Evolutionary conservation across 2,113 vertebrate genomes (phyloP), one percentile per base, ranked within the genome.

Genomic region (Tachuris rubrigastra): DNA sequence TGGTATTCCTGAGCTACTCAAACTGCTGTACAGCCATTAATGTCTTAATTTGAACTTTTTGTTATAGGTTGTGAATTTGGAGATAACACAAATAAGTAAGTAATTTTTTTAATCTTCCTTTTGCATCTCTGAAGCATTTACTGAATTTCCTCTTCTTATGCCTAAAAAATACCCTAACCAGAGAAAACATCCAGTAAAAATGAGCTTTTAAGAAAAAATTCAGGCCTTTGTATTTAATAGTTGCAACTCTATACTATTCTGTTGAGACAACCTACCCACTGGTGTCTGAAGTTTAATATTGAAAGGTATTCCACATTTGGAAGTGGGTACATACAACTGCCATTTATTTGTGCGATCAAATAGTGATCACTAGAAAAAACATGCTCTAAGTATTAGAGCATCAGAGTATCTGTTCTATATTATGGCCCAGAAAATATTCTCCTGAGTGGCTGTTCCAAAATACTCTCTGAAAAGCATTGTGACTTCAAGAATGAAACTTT

Each of bases 71-170:
- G 58, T 71, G 77, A 94, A 84, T 97, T 97, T 96, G 97, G 75
- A 59, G 94, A 97, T 93, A 96, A 93, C 79, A 84, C 94, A 89
- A 96, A 97, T 83, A 98, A 93, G 98, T 98, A 97, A 98, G 96
- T 97, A 44, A n/a, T 22, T 62, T 47, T 0, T 41, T n/a, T 42
- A 78, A 78, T 88, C 55, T 55, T 37, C 21, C 42, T 85, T 87
- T 67, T 82, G 13, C 25, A 66, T 49, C 23, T 82, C 62, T 73
- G 52, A 80, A 84, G 6, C 9, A 33, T 77, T 88, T 74, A 39
- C 31, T 44, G 74, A 5, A 66, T 69, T 69, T 77, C 42, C 2
- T 69, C 30, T 59, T 69, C 33, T 50, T 0, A 0, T 58, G 23
- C 22, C 30, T 55, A 76, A 81, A 81, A 67, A 59, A 25, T 75